These are phyloP conservation scores for Andrena marginata DNA, from an alignment of 2,888 invertebrate genomes.

Conservation along the genomic window DNA sequence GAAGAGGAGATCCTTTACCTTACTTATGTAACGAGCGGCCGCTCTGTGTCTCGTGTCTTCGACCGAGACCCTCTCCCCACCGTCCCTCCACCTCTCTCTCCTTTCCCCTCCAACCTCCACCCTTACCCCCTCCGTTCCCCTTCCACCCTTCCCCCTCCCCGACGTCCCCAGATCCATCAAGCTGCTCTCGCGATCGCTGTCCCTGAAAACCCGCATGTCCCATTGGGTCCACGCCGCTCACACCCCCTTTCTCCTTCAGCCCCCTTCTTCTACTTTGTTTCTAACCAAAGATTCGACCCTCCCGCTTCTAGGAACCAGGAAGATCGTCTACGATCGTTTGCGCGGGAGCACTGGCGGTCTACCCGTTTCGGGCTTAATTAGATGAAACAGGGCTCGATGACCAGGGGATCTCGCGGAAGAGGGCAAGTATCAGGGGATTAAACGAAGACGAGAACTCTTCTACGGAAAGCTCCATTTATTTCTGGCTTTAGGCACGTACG, in stretches of 20 bases:
- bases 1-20: slow-evolving; percentile 80
- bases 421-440: neutral
- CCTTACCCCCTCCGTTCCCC: slow-evolving; percentile 14
- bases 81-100: slow-evolving; percentile 28
- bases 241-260: slow-evolving; percentile 29
- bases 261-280: neutral
- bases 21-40: slow-evolving; percentile 81
- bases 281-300: too few relatives aligned
- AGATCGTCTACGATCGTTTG: neutral
- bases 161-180: slow-evolving; percentile 61
- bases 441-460: too few relatives aligned
- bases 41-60: slow-evolving; percentile 79
- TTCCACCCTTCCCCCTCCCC: slow-evolving; percentile 19
- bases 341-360: neutral
- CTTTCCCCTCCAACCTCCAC: neutral
- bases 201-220: neutral
- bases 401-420: neutral
- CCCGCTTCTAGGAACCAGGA: too few relatives aligned
- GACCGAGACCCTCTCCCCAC: slow-evolving; percentile 68
- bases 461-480: too few relatives aligned
- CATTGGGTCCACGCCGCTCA: neutral
- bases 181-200: slow-evolving; percentile 27
- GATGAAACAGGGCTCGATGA: neutral
- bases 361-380: neutral
- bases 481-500: too few relatives aligned